Evolutionary conservation across 2,113 vertebrate species (phyloP), one percentile per base, ranked within the genome.

Genomic region (Turdus rufiventris): DNA sequence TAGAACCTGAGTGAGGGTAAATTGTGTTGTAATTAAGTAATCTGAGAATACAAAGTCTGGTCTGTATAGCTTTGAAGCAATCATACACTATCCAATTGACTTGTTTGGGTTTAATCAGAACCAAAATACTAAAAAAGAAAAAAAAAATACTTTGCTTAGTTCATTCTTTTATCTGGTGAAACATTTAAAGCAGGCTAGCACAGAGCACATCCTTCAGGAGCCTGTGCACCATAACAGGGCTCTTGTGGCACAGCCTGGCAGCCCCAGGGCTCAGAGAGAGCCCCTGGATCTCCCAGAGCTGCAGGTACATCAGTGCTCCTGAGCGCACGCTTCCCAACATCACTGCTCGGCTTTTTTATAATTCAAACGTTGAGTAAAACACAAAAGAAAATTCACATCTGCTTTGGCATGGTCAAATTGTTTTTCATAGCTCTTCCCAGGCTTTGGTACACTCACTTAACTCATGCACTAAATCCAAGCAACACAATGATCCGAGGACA

Each of bases 21-120:
- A 93, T 6, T 57, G 50, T 45, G 34, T 53, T 68, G 56, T 78
- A 87, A 71, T 89, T 93, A 85, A 88, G 34, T 31, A 83, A 84
- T 63, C 60, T 74, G 47, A 91, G 79, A 79, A 86, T 29, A 89
- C 29, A 28, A 67, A 80, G 34, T 57, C 70, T 75, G 45, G 67
- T 72, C 43, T 72, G 62, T 17, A 23, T 60, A 56, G 29, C 74
- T 87, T 29, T 63, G 60, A 87, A 72, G 36, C 26, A 92, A 87
- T 81, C 71, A 68, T 18, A 68, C 68, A 14, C 12, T 78, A 45
- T 23, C 18, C 62, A 88, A 50, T n/a, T 45, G 20, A 63, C 43
- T 91, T 73, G 61, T 25, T 56, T 75, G 53, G 53, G 36, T 73
- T 80, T 87, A 91, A 93, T 92, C 86, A 81, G 70, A 81, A 81